Evolutionary conservation across 2,113 vertebrate species (phyloP), one percentile per base, ranked within the genome.

Genomic region (Centropus bengalensis): DNA sequence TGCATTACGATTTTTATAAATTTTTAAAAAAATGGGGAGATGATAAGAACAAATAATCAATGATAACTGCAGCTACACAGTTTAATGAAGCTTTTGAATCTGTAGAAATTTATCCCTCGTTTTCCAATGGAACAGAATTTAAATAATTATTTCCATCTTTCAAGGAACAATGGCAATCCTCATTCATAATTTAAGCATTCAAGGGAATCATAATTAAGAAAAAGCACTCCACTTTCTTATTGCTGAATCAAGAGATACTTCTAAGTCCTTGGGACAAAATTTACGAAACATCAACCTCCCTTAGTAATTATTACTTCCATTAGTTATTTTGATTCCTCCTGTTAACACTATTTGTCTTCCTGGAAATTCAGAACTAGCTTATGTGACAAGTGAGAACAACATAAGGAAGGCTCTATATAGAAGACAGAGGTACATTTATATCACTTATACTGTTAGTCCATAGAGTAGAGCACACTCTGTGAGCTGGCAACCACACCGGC

Each of bases 171-270:
- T 7, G 15, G 9, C 14, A 94, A 54, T 91, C 23, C 36, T 76
- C 23, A 83, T 77, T 93, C 33, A 79, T 89, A 78, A 91, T 94
- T 88, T 85, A 86, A 45, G 81, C 23, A 73, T 63, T 94, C 51
- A 63, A 42, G 51, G 56, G 45, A 86, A 90, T 19, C 22, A 54
- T 47, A 95, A 73, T 89, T 54, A 86, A 84, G 62, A 83, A 93
- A 92, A 59, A 89, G 70, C 82, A 82, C 9, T 93, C 18, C 28
- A 14, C 24, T 78, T 79, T 44, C 52, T 60, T 62, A 38, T 17
- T 75, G 70, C 33, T 80, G 49, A 91, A 88, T 81, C 63, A 86
- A 68, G 33, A 91, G 76, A 47, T 92, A 84, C 23, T 86, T 88
- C 63, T 51, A 86, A 75, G 44, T 68, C 62, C 66, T 40, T 91